Conservation (phyloP, 2,888 invertebrate species). For the Xestoiulus laeticollis region DNA sequence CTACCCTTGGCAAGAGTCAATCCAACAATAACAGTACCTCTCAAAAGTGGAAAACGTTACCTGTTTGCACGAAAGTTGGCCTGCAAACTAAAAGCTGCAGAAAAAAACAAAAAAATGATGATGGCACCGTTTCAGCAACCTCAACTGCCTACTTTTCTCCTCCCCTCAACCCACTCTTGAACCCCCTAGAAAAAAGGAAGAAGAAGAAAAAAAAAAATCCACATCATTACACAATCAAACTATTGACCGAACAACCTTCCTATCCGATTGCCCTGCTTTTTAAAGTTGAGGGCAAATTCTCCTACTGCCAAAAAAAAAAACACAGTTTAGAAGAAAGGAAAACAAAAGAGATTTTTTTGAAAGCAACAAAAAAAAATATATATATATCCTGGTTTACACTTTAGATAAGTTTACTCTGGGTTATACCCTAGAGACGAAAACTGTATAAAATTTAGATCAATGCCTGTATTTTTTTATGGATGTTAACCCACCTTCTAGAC, state of each 20-base stretch:
- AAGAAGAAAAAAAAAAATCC: not conserved
- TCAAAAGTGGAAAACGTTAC: not conserved
- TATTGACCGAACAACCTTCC: conserved; percentile 49
- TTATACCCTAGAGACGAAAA: not conserved
- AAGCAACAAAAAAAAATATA: not conserved
- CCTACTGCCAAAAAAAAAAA: no score
- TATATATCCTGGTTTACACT: conserved; percentile 8
- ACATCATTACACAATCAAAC: not conserved
- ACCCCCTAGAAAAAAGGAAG: not conserved
- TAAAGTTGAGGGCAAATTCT: not conserved
- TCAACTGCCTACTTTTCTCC: not conserved
- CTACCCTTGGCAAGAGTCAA: not conserved
- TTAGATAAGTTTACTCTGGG: not conserved
- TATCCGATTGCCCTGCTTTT: conserved; percentile 45
- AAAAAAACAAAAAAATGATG: not conserved
- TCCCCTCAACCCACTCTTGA: not conserved
- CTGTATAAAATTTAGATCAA: no score
- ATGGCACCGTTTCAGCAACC: conserved; percentile 33
- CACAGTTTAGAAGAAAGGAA: not conserved
- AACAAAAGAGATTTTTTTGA: not conserved
- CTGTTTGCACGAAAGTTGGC: not conserved
- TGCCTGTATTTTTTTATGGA: no score
- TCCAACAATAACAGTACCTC: conserved; percentile 6
- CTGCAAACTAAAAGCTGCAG: no score
- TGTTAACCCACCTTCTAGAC: no score